Conservation (phyloP, 2,797 vertebrate species). For the Cirrhinus mrigala region DNA sequence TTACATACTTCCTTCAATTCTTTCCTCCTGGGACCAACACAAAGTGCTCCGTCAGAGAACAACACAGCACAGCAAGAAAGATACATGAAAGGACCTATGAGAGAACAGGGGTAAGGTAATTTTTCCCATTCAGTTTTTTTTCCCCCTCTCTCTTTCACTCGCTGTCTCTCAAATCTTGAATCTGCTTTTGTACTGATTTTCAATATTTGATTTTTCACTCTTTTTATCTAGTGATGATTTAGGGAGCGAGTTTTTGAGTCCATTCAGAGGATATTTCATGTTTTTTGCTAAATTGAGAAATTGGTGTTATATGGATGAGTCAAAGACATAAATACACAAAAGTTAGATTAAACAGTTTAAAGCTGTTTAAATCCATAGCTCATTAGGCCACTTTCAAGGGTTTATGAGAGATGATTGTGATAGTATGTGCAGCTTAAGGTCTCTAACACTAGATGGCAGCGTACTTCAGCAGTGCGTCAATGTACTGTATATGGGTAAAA, state of each 20-base stretch:
- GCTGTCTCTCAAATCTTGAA: not conserved
- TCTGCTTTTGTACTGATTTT: not conserved
- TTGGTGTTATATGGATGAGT: too few relatives aligned
- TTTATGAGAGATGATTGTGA: not conserved
- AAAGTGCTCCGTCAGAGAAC: constrained; percentile 28
- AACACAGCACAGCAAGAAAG: constrained; percentile 45
- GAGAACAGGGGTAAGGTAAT: constrained; percentile 56
- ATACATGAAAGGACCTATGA: constrained; percentile 36
- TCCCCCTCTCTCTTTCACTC: not conserved
- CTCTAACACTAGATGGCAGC: constrained; percentile 26
- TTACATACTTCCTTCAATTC: constrained; percentile 54
- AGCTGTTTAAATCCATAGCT: not conserved
- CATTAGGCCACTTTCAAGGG: not conserved
- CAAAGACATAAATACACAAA: not conserved
- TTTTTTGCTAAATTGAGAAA: not conserved
- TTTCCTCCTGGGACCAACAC: constrained; percentile 42
- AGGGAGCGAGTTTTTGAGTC: not conserved
- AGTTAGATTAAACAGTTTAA: not conserved
- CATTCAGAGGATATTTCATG: not conserved
- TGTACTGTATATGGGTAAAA: not conserved
- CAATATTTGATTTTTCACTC: not conserved
- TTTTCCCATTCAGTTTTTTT: constrained; percentile 17
- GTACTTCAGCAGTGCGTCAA: not conserved
- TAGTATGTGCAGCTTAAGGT: not conserved
- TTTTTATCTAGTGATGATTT: constrained; percentile 17